These are phyloP conservation scores for Pycnomerus fuliginosus DNA, from an alignment of 2,888 invertebrate species.

Conservation along the genomic window DNA sequence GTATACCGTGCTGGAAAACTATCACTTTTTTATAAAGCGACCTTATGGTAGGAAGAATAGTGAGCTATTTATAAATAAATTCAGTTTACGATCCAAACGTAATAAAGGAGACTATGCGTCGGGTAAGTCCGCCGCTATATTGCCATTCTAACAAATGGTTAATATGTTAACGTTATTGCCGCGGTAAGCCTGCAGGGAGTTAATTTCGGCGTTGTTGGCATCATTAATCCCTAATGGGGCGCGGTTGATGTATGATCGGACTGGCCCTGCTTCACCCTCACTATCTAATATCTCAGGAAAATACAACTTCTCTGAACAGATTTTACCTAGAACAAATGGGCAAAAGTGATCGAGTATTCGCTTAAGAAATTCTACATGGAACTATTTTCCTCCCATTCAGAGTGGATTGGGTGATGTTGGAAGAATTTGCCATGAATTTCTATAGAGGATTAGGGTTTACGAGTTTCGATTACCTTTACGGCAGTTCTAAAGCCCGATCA, in stretches of 20 bases:
- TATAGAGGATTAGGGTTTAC: constrained; percentile 52
- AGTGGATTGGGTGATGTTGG: constrained; percentile 10
- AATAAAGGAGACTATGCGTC: constrained; percentile 36
- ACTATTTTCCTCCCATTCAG: too few species aligned
- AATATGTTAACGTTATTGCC: constrained; percentile 57
- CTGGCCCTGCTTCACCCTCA: too few species aligned
- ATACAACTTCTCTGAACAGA: too few species aligned
- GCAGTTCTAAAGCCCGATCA: constrained; percentile 48
- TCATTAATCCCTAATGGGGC: constrained; percentile 57
- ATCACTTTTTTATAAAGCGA: constrained; percentile 18
- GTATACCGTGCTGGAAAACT: constrained; percentile 5
- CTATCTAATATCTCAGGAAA: too few species aligned
- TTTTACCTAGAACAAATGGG: too few species aligned
- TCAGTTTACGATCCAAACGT: constrained; percentile 38
- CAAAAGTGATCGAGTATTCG: too few species aligned
- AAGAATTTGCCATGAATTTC: constrained; percentile 42
- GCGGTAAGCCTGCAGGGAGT: constrained; percentile 55
- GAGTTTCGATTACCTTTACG: constrained; percentile 54
- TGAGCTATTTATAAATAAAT: constrained; percentile 34
- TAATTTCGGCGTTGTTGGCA: constrained; percentile 55
- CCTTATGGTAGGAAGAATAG: background rate
- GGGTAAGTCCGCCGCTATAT: constrained; percentile 40
- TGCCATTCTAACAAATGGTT: constrained; percentile 56
- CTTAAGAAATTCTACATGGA: too few species aligned
- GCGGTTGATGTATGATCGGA: constrained; percentile 55